Percentiles rank a stretch among this genome's conserved stretches.
Conservation (phyloP, 2,888 invertebrate species). For the Hirtodrosophila histrioides region DNA sequence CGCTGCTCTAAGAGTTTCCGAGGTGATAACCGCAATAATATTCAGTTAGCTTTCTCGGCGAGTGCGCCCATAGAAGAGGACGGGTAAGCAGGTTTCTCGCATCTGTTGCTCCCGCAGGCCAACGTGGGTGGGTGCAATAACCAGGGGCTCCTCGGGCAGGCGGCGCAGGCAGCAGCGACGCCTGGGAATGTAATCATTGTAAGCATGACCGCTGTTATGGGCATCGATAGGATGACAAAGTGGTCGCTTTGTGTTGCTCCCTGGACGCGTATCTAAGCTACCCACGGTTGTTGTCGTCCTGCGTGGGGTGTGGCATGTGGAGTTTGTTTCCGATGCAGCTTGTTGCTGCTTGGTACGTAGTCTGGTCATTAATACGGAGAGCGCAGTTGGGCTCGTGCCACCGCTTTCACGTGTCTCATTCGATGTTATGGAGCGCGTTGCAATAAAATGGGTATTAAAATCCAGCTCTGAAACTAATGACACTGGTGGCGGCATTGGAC, state of each 20-base stretch:
- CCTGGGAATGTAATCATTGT: constrained; percentile 4
- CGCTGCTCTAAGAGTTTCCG: too few relatives aligned
- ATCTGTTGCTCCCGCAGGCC: constrained; percentile 35
- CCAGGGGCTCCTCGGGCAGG: constrained; percentile 35
- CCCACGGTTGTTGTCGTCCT: too few relatives aligned
- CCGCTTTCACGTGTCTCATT: not conserved
- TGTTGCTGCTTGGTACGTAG: not conserved
- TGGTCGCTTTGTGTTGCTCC: too few relatives aligned
- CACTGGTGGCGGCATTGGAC: constrained; percentile 4
- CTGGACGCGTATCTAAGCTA: too few relatives aligned
- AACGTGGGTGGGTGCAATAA: constrained; percentile 37
- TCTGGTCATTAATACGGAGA: not conserved
- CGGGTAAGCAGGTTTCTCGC: constrained; percentile 17
- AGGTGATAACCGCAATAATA: too few relatives aligned
- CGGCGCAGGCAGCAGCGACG: constrained; percentile 41
- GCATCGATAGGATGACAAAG: too few relatives aligned
- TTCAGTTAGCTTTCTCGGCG: not conserved
- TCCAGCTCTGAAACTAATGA: constrained; percentile 44
- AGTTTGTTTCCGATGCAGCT: too few relatives aligned
- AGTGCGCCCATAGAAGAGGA: constrained; percentile 38
- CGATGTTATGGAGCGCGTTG: constrained; percentile 8
- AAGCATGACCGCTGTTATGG: too few relatives aligned
- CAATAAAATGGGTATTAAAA: constrained; percentile 20
- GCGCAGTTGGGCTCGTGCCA: not conserved
- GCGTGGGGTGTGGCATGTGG: not conserved